Evolutionary conservation across 1,140 invertebrate genomes (phyloP).

Genomic region (Neodiprion lecontei): DNA sequence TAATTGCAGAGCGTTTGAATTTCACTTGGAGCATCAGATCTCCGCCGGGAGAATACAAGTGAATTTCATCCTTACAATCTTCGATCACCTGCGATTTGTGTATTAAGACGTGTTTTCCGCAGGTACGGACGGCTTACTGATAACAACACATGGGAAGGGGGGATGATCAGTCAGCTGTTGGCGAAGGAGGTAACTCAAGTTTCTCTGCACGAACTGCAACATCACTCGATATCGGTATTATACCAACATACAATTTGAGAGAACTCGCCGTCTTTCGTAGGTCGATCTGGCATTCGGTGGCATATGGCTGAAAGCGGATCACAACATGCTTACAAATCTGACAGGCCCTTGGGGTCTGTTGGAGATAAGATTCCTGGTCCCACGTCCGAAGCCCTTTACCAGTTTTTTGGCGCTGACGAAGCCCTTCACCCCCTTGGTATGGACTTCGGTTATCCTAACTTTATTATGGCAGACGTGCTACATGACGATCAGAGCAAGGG

Average conservation of each 20-base stretch:
- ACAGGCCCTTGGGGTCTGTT: conserved; percentile 43
- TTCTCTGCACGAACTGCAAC: too few species aligned
- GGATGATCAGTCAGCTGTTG: conserved; percentile 39
- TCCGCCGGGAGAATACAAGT: conserved; percentile 33
- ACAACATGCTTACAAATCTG: conserved; percentile 35
- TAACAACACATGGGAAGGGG: conserved; percentile 40
- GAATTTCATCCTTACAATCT: conserved; percentile 10
- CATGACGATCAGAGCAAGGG: conserved; percentile 33
- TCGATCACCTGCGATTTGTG: not conserved
- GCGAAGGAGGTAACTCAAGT: conserved; percentile 31
- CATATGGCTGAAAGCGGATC: conserved; percentile 40
- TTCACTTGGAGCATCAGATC: conserved; percentile 45
- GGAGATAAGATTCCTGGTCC: conserved; percentile 45
- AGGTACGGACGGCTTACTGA: conserved; percentile 44
- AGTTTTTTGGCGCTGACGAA: conserved; percentile 50
- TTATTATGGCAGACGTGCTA: conserved; percentile 35
- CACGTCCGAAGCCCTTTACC: conserved; percentile 41
- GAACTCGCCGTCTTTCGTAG: conserved; percentile 19
- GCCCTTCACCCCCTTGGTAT: conserved; percentile 41
- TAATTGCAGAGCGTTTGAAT: conserved; percentile 44
- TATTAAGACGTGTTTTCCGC: not conserved
- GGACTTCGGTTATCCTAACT: conserved; percentile 34
- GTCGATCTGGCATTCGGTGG: conserved; percentile 47
- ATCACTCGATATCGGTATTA: too few species aligned
- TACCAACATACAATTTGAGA: not conserved